These are phyloP conservation scores for Ochotona curzoniae DNA, from an alignment of 2,113 vertebrate species.

Conservation along the genomic window DNA sequence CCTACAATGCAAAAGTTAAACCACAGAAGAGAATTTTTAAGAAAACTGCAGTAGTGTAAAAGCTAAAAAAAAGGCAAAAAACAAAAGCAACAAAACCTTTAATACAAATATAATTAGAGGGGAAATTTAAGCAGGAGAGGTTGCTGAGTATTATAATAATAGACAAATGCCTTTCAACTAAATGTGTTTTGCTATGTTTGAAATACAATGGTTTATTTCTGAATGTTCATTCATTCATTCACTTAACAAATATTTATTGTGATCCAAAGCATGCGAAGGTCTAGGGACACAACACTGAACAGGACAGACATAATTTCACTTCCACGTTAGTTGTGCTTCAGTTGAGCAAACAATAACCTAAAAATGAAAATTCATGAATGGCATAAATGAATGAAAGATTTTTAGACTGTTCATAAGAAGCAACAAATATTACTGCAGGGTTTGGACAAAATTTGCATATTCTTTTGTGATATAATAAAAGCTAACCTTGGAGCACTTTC, in stretches of 20 bases:
- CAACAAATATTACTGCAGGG: neutral
- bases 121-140: neutral
- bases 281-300: neutral
- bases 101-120: neutral
- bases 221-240: neutral
- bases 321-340: neutral
- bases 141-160: neutral
- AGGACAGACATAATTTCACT: constrained; percentile 14
- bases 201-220: neutral
- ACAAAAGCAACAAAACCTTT: neutral
- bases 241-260: constrained; percentile 18
- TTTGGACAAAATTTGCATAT: constrained; percentile 47
- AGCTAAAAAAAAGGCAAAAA: neutral
- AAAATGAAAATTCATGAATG: neutral
- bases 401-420: neutral
- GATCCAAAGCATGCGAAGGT: neutral
- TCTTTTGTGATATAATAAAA: constrained; percentile 28
- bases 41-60: neutral
- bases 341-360: constrained; percentile 24
- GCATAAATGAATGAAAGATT: neutral
- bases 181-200: neutral
- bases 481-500: neutral
- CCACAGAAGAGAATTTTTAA: neutral
- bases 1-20: neutral
- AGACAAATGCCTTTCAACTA: neutral